Percentiles rank a stretch among this genome's conserved stretches.
Conservation (phyloP, 2,888 invertebrate species). For the Bursaphelenchus okinawaensis region DNA sequence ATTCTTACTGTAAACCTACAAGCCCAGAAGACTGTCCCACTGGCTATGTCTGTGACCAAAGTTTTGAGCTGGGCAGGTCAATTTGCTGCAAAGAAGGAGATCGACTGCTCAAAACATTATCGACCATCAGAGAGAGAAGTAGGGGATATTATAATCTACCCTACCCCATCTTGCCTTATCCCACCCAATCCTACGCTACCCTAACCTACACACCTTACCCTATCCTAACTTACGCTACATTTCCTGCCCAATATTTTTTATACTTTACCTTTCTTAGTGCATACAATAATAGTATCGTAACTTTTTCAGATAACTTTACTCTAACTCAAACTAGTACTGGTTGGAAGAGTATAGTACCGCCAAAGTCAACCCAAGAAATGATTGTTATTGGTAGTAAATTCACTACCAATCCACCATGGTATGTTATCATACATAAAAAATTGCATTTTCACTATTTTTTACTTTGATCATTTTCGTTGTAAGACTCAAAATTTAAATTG, state of each 20-base stretch:
- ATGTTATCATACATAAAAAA: too few species aligned
- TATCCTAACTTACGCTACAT: too few species aligned
- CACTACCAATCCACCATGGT: conserved; percentile 8
- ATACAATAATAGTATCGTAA: too few species aligned
- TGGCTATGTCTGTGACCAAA: conserved; percentile 52
- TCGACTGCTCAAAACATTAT: background rate
- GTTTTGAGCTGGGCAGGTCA: conserved; percentile 45
- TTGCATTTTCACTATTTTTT: too few species aligned
- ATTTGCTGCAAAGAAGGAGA: conserved; percentile 46
- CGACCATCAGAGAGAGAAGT: background rate
- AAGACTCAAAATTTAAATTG: too few species aligned
- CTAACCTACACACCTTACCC: too few species aligned
- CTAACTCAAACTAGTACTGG: conserved; percentile 13
- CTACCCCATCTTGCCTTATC: too few species aligned
- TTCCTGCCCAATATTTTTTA: too few species aligned
- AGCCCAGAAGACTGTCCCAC: conserved; percentile 47
- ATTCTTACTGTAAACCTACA: conserved; percentile 50
- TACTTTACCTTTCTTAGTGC: too few species aligned
- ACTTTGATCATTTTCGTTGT: too few species aligned
- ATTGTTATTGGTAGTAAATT: conserved; percentile 6
- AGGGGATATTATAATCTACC: background rate
- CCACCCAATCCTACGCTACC: too few species aligned
- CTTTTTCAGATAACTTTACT: background rate
- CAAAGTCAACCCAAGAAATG: conserved; percentile 26
- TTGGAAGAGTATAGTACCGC: conserved; percentile 50